Evolutionary conservation across 2,888 invertebrate species (phyloP).

Genomic region (Pseudococcus viburni): DNA sequence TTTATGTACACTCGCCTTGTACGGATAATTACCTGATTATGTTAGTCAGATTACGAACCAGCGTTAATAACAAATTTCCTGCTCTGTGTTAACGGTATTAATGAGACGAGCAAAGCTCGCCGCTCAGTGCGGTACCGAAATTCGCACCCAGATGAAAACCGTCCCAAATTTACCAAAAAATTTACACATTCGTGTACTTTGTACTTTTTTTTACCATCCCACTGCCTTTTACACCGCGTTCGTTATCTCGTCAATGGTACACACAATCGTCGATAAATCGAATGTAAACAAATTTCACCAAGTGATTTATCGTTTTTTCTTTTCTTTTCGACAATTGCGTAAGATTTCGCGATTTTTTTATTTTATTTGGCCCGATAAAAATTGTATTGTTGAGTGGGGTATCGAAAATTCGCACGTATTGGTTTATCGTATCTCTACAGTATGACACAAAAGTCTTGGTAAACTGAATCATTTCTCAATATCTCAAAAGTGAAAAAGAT

Average conservation of each 20-base stretch:
- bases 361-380: not conserved
- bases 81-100: conserved; percentile 6
- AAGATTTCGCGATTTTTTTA: not conserved
- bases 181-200: not conserved
- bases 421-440: not conserved
- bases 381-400: not conserved
- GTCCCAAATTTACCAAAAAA: not conserved
- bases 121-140: not conserved
- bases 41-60: conserved; percentile 38
- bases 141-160: not conserved
- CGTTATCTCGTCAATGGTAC: not conserved
- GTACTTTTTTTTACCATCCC: not conserved
- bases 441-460: too few relatives aligned
- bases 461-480: too few relatives aligned
- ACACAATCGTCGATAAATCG: not conserved
- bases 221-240: not conserved
- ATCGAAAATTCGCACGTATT: not conserved
- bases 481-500: too few relatives aligned
- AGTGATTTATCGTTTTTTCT: conserved; percentile 15
- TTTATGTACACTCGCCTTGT: conserved; percentile 46
- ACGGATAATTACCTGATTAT: conserved; percentile 60
- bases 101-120: conserved; percentile 3
- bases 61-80: conserved; percentile 58
- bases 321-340: not conserved
- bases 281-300: conserved; percentile 22